Evolutionary conservation across 1,140 invertebrate genomes (phyloP).

Genomic region (Bombus pascuorum): DNA sequence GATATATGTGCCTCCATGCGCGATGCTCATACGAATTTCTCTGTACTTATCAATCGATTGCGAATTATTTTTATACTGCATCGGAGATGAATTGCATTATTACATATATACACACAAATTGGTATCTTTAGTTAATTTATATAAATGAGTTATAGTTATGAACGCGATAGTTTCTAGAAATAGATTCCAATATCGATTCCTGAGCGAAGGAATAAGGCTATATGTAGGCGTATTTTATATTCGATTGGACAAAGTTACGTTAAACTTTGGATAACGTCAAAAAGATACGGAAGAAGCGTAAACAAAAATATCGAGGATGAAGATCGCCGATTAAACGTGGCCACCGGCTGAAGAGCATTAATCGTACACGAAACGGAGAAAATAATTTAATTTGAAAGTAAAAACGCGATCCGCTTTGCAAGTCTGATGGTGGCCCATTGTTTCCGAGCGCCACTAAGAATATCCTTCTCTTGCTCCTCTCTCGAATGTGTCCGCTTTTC

Average conservation of each 20-base stretch:
- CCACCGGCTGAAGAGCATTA: constrained; percentile 74
- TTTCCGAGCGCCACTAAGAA: constrained; percentile 77
- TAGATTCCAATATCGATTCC: background rate
- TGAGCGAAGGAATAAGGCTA: background rate
- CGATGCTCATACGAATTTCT: background rate
- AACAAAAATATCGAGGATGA: constrained; percentile 57
- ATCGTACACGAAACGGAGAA: constrained; percentile 78
- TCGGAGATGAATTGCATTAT: background rate
- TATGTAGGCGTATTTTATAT: background rate
- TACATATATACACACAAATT: background rate
- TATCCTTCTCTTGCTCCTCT: constrained; percentile 71
- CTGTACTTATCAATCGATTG: background rate
- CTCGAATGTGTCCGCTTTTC: constrained; percentile 64
- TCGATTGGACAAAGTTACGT: background rate
- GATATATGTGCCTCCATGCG: background rate
- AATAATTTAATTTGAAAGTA: constrained; percentile 81
- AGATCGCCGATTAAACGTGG: constrained; percentile 71
- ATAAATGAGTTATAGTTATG: no score
- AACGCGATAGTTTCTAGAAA: background rate
- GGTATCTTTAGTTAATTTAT: background rate
- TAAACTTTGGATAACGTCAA: background rate
- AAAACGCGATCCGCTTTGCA: constrained; percentile 79
- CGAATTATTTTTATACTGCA: background rate
- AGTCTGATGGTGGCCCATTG: constrained; percentile 79
- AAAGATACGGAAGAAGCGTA: background rate